Conservation (phyloP, 2,888 invertebrate species). For the Yponomeuta cagnagella region DNA sequence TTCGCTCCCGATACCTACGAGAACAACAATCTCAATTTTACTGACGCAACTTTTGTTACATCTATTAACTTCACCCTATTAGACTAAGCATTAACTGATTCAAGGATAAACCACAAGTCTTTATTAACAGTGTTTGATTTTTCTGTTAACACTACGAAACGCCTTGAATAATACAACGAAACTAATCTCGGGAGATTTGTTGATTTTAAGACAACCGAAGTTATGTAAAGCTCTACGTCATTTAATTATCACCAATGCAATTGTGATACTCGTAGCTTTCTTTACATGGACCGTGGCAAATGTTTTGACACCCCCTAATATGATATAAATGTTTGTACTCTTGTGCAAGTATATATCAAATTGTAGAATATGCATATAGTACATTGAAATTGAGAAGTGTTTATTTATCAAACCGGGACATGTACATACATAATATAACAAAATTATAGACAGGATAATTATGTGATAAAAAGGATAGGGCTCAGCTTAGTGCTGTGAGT, state of each 20-base stretch:
- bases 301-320: too few relatives aligned
- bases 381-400: too few relatives aligned
- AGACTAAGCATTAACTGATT: not conserved
- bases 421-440: too few relatives aligned
- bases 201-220: not conserved
- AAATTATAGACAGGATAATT: too few relatives aligned
- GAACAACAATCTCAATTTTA: not conserved
- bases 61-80: not conserved
- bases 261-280: too few relatives aligned
- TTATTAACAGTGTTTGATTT: slow-evolving; percentile 42
- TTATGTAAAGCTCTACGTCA: not conserved
- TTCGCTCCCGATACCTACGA: not conserved
- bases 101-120: slow-evolving; percentile 20
- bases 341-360: too few relatives aligned
- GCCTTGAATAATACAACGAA: slow-evolving; percentile 26
- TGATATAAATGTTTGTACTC: too few relatives aligned
- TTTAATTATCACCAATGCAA: not conserved
- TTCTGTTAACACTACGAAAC: slow-evolving; percentile 49
- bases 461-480: too few relatives aligned
- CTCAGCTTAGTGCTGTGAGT: too few relatives aligned
- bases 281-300: too few relatives aligned
- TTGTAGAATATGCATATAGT: too few relatives aligned
- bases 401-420: too few relatives aligned
- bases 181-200: slow-evolving; percentile 16
- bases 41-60: not conserved